Percentiles rank a stretch among this genome's conserved stretches.
These are phyloP conservation scores for Eospalax fontanierii DNA, from an alignment of 2,797 vertebrate genomes.

Conservation along the genomic window DNA sequence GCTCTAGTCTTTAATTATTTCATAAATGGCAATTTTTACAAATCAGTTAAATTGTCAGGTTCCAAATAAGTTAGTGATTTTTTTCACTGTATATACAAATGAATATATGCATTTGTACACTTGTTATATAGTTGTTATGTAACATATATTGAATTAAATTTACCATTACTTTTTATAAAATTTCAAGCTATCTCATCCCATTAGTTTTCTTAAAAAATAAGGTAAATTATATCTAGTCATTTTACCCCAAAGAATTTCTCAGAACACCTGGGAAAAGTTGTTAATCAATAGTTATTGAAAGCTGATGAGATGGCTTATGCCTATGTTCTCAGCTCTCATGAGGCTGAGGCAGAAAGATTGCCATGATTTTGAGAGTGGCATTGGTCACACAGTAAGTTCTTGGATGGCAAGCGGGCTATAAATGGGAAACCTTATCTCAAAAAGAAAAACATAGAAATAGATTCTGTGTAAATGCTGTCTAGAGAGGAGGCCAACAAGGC, in stretches of 20 bases:
- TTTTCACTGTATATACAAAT: background rate
- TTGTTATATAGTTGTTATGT: background rate
- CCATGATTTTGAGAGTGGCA: background rate
- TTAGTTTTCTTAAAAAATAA: background rate
- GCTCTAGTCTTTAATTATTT: background rate
- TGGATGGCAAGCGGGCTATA: background rate
- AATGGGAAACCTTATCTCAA: background rate
- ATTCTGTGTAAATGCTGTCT: background rate
- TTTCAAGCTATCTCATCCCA: background rate
- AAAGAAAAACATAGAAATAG: background rate
- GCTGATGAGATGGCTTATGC: background rate
- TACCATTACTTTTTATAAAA: background rate
- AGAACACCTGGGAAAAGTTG: background rate
- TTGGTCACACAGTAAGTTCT: background rate
- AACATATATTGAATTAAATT: background rate
- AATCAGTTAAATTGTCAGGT: background rate
- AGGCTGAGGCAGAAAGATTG: background rate
- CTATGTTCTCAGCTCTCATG: background rate
- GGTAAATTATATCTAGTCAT: background rate
- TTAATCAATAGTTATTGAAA: background rate
- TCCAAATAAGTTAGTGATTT: background rate
- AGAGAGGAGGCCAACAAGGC: fast-evolving
- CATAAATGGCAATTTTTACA: background rate
- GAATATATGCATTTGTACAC: background rate
- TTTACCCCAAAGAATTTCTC: background rate